These are phyloP conservation scores for Tiliacea aurago DNA, from an alignment of 2,888 invertebrate species.

Conservation along the genomic window DNA sequence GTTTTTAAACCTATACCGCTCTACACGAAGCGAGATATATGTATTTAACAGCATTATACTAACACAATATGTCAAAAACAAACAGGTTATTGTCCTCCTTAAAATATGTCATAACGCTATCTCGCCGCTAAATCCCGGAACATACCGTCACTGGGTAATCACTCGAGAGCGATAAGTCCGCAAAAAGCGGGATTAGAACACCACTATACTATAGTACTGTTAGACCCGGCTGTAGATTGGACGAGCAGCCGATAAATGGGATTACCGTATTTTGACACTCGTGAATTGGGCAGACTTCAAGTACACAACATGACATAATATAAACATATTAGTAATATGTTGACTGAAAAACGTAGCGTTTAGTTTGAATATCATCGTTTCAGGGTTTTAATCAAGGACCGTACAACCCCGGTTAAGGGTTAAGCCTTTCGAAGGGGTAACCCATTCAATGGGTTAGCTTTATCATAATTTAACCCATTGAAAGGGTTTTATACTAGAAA, in stretches of 20 bases:
- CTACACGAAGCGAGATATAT: no score
- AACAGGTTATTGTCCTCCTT: not conserved
- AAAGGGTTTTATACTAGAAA: no score
- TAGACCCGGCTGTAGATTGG: conserved; percentile 24
- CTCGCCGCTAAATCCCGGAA: conserved; percentile 29
- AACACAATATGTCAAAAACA: not conserved
- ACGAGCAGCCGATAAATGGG: conserved; percentile 50
- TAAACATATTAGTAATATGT: not conserved
- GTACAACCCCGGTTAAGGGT: no score
- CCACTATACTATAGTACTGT: conserved; percentile 1
- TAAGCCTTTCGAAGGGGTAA: no score
- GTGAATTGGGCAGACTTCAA: conserved; percentile 16
- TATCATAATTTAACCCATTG: no score
- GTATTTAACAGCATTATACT: no score
- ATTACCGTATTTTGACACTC: conserved; percentile 42
- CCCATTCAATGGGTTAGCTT: no score
- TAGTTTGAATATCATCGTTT: not conserved
- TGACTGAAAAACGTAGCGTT: not conserved
- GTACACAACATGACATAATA: conserved; percentile 9
- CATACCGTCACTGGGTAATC: conserved; percentile 44
- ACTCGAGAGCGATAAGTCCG: conserved; percentile 54
- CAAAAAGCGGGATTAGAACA: conserved; percentile 66
- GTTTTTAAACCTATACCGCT: no score
- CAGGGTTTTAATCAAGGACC: not conserved
- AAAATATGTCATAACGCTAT: conserved; percentile 28